phyloP scores from a whole-genome alignment of 2,888 invertebrate genomes.

The Neocrepidodera transversa region DNA sequence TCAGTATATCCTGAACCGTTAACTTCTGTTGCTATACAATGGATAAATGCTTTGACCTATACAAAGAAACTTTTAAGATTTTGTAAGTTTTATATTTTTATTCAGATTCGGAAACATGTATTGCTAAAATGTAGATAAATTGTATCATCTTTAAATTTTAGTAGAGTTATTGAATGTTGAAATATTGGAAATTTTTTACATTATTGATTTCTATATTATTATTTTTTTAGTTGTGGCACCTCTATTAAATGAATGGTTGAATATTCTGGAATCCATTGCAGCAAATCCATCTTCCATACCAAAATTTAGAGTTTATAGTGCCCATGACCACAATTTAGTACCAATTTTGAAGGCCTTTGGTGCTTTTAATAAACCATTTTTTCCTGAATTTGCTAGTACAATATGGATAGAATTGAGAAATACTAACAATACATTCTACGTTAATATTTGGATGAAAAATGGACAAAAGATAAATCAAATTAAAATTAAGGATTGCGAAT shows the following conservation, averaged over 20 bases:
- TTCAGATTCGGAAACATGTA: too few relatives aligned
- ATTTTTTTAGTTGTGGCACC: background rate
- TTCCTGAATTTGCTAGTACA: conserved; percentile 70
- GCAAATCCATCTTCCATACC: background rate
- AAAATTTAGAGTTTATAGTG: background rate
- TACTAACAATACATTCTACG: background rate
- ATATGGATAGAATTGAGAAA: conserved; percentile 70
- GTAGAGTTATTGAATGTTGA: too few relatives aligned
- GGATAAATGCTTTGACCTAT: background rate
- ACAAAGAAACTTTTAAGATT: background rate
- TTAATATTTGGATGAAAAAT: conserved; percentile 6
- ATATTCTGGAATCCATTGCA: background rate
- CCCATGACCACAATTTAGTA: conserved; percentile 64
- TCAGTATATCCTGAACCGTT: conserved; percentile 21
- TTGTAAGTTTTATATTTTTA: background rate
- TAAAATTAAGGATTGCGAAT: background rate
- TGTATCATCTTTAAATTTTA: too few relatives aligned
- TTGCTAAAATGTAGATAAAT: too few relatives aligned
- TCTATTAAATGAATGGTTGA: background rate
- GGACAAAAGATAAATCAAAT: background rate
- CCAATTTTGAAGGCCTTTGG: conserved; percentile 72
- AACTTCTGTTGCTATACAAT: background rate
- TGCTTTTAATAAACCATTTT: conserved; percentile 66
- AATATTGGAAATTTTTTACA: too few relatives aligned
- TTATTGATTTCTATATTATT: too few relatives aligned